Conservation (phyloP, 2,888 invertebrate genomes). For the Scrobipalpa atriplicella region DNA sequence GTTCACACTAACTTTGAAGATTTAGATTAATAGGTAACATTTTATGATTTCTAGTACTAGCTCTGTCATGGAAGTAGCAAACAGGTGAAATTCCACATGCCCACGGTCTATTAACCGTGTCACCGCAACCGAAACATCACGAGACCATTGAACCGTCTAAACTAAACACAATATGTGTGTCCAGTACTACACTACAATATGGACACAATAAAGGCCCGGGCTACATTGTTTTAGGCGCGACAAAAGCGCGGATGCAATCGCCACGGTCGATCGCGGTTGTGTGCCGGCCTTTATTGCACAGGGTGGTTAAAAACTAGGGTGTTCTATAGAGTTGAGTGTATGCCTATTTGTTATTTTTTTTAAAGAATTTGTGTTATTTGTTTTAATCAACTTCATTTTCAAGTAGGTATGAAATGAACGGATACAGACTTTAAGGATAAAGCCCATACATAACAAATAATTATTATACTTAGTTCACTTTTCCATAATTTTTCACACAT, state of each 20-base stretch:
- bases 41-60: neutral
- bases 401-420: too few species aligned
- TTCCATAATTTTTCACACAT: too few species aligned
- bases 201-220: conserved; percentile 38
- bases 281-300: conserved; percentile 45
- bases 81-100: conserved; percentile 14
- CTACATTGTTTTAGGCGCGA: conserved; percentile 62
- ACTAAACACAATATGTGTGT: conserved; percentile 32
- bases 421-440: too few species aligned
- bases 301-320: neutral
- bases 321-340: too few species aligned
- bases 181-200: too few species aligned
- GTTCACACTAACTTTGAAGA: too few species aligned
- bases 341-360: too few species aligned
- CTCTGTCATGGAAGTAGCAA: neutral
- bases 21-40: too few species aligned
- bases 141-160: conserved; percentile 37
- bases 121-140: conserved; percentile 16
- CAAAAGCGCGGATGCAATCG: conserved; percentile 63
- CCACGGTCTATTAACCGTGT: conserved; percentile 17
- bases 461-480: too few species aligned
- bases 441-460: too few species aligned
- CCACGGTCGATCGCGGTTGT: conserved; percentile 64
- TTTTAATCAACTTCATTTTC: too few species aligned
- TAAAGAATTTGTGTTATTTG: too few species aligned